phyloP scores from a whole-genome alignment of 2,888 invertebrate species.

The Sphaerophoria taeniata region DNA sequence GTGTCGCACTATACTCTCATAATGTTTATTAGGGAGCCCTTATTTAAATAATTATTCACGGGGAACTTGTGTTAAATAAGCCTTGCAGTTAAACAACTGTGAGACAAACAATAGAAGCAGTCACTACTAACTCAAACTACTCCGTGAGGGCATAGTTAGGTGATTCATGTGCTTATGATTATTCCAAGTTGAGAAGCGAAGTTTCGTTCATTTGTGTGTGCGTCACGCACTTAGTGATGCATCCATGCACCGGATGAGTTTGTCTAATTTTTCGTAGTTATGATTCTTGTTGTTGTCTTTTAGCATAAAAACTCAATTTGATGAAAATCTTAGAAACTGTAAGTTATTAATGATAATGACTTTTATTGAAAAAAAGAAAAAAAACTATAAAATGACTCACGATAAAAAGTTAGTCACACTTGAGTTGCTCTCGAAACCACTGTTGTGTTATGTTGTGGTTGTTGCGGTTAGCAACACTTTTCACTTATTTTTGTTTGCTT shows the following conservation, averaged over 20 bases:
- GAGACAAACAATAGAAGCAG: conserved; percentile 34
- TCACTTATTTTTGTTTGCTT: not conserved
- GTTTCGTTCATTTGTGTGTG: conserved; percentile 12
- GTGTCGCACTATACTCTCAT: not conserved
- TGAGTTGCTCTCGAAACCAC: not conserved
- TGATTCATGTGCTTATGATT: not conserved
- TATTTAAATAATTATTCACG: conserved; percentile 33
- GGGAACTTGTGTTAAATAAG: conserved; percentile 36
- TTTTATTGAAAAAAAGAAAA: not conserved
- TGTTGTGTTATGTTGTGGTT: not conserved
- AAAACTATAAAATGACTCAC: no score
- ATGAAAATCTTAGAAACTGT: not conserved
- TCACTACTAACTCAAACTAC: conserved; percentile 8
- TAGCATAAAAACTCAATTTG: not conserved
- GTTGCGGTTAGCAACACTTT: no score
- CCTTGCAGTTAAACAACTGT: conserved; percentile 37
- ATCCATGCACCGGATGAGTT: conserved; percentile 13
- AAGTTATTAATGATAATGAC: not conserved
- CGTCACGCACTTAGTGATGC: conserved; percentile 29
- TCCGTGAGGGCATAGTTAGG: not conserved
- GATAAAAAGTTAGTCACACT: no score
- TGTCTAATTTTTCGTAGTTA: conserved; percentile 6
- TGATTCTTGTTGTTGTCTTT: not conserved
- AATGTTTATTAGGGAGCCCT: conserved; percentile 13
- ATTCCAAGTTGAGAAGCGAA: not conserved